Percentiles rank a stretch among this genome's conserved stretches.
Evolutionary conservation across 2,888 invertebrate species (phyloP).

Genomic region (Scaptomyza flava): DNA sequence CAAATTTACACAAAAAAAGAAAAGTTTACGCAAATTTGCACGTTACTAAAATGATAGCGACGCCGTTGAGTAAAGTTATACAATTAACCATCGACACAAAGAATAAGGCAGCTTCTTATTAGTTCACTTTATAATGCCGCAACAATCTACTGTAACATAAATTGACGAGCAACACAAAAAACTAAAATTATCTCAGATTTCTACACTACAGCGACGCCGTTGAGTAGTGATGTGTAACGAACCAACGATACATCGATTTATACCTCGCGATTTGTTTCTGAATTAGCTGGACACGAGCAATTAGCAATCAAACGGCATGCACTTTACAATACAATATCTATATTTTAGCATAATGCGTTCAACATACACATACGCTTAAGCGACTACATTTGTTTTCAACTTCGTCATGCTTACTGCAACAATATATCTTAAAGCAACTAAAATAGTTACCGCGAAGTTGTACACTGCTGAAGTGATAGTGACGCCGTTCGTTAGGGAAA

Average conservation of each 20-base stretch:
- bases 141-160: constrained; percentile 17
- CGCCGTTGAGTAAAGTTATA: background rate
- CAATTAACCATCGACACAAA: background rate
- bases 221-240: constrained; percentile 31
- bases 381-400: background rate
- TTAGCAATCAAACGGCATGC: background rate
- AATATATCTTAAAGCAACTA: background rate
- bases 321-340: background rate
- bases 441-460: constrained; percentile 1
- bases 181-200: constrained; percentile 32
- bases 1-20: constrained; percentile 2
- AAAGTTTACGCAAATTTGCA: background rate
- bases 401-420: background rate
- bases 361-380: background rate
- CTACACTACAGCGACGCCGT: constrained; percentile 39
- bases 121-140: constrained; percentile 1
- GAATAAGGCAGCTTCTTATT: background rate
- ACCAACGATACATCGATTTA: constrained; percentile 28
- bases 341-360: background rate
- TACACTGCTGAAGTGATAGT: background rate
- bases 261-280: background rate
- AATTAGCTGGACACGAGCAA: background rate
- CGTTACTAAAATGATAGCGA: too few relatives aligned
- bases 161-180: background rate
- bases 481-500: background rate